phyloP scores from a whole-genome alignment of 2,113 vertebrate genomes.

The Alosa alosa region DNA sequence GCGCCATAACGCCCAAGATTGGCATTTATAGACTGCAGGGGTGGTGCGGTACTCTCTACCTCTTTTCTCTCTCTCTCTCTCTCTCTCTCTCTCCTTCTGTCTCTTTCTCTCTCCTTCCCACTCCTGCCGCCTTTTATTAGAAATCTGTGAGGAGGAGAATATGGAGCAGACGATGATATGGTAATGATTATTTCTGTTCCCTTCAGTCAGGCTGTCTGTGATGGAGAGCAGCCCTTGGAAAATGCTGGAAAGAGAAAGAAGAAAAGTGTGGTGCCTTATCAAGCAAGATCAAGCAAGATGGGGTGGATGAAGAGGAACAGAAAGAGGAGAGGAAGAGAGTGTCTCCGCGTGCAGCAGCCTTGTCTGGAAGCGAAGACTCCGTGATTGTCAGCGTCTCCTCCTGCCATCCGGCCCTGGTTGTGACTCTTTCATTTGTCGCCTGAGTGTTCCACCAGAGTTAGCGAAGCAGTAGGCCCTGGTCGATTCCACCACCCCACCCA shows the following conservation, averaged over 20 bases:
- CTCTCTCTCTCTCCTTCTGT: not conserved
- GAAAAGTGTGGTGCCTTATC: not conserved
- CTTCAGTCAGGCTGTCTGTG: not conserved
- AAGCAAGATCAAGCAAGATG: no score
- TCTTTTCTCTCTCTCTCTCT: not conserved
- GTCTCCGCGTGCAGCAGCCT: not conserved
- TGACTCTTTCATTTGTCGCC: not conserved
- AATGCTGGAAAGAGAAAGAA: no score
- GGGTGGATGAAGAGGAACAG: not conserved
- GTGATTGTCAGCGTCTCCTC: not conserved
- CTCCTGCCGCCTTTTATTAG: not conserved
- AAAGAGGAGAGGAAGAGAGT: not conserved
- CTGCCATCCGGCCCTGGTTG: not conserved
- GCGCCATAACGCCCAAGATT: not conserved
- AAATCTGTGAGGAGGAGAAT: not conserved
- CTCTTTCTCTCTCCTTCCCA: not conserved
- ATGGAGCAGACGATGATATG: not conserved
- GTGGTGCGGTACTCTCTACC: not conserved
- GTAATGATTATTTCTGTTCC: slow-evolving; percentile 11
- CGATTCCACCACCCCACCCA: no score
- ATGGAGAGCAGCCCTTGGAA: not conserved
- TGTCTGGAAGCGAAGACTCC: not conserved
- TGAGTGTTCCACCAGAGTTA: slow-evolving; percentile 5
- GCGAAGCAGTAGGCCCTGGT: not conserved
- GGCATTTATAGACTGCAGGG: slow-evolving; percentile 9